Evolutionary conservation across 2,113 vertebrate genomes (phyloP), one percentile per base, ranked within the genome.

Genomic region (Sterna hirundo): DNA sequence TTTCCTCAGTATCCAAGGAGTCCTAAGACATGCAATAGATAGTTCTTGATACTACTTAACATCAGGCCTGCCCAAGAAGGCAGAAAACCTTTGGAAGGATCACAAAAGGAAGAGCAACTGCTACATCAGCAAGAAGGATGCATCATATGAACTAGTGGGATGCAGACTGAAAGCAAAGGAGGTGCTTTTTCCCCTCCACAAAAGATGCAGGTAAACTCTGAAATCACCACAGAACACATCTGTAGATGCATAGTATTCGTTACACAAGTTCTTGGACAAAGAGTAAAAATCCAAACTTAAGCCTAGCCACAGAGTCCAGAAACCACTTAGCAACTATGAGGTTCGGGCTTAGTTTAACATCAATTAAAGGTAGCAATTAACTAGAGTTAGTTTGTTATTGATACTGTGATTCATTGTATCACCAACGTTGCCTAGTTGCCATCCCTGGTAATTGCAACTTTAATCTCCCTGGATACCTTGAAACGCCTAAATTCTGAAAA

Each of bases 381-480:
- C 82, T 57, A 38, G 32, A 94, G 81, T 66, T 70, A 40, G 15
- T 27, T 68, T 52, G 15, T 32, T 89, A 94, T 88, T 79, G 71
- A 83, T 81, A 78, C 46, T 20, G 60, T 25, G 44, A 81, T 86
- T 66, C 75, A 58, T 68, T 38, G 11, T 83, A 36, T 38, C 70
- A 74, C 80, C 38, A 78, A 64, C 64, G 21, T 9, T 70, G 79
- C 71, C 89, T 74, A 91, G 77, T 83, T 93, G 85, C 81, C 51
- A 85, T 36, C 38, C 76, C 36, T 74, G 52, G 51, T 93, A 96
- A 97, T 46, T 84, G 44, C 19, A 94, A 51, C 64, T 94, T 91
- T 93, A 90, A 90, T 94, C 82, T 93, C 34, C 57, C 80, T 70
- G 30, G 30, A 6, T 40, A 86, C 77, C 84, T 94, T 90, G 47